Base-by-base conservation (phyloP, 2,888 invertebrate species). In the Zelleria hepariella region DNA sequence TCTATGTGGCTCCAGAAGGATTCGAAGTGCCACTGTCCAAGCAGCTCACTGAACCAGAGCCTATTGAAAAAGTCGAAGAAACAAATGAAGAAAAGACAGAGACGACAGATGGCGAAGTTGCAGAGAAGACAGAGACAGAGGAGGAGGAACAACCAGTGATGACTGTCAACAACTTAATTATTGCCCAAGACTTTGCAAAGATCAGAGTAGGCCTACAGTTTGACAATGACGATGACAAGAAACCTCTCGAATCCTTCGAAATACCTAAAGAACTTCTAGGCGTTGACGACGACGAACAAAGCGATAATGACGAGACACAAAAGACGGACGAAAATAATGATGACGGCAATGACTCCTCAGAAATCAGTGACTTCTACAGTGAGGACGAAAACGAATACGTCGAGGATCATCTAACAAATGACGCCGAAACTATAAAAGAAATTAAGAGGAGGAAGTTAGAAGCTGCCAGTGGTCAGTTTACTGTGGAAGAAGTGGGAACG, bases 1-100 rank as follows among this genome's bases (percentile, higher is more conserved):
- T 96, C 82, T 99, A 96, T 88, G 94, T 96, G 4, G 91, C 93
- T 54, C 98, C 98, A 18, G 94, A 95, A 67, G 95, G 94, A 1
- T 95, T 92, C 82, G 95, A 94, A 79, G 82, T 91, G 57, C 94
- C 95, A 2, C 80, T 92, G 64, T 79, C 90, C n/a, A 87, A 89
- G 63, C 77, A 78, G 63, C 68, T 71, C 59, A 71, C 67, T 56
- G 73, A 73, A 3, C 64, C 66, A 27, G 73, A 74, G 57, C 69
- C 70, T 62, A 63, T 65, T 48, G 61, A 66, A 62, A 32, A 61
- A 51, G 62, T 65, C 47, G 59, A 59, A 23, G 15, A 20, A 20
- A 57, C 63, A 23, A 67, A 62, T 52, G 69, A 69, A 68, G 71
- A 73, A 59, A 74, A 74, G 51, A 53, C 59, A 15, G 51, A 57